Base-by-base conservation (phyloP, 2,888 invertebrate genomes). In the Lycophotia porphyrea region DNA sequence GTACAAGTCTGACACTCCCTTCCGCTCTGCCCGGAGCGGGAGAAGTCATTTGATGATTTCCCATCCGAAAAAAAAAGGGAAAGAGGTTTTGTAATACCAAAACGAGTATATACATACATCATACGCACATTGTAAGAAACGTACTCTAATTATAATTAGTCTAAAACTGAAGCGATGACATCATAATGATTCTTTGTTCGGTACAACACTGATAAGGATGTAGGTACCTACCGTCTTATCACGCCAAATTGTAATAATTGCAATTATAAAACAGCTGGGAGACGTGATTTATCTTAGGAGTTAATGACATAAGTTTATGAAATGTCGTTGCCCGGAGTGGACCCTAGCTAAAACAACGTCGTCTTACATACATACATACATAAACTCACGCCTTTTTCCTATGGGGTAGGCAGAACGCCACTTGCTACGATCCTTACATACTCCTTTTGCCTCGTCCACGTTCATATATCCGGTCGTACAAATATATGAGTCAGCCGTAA, bases 111-210 rank as follows among this genome's bases (percentile, higher is more conserved):
- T 24, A 44, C n/a, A n/a, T 15, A 15, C 13, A n/a, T 9, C 1
- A 44, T 18, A 74, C 24, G 58, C 78, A 78, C 42, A 42, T 58
- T 65, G 76, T 77, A 42, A n/a, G 27, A 31, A 39, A 1, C 78
- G 18, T 0, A 52, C 34, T 52, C 52, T 77, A 77, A 67, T 76
- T 76, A 76, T 78, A 69, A 52, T 44, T 27, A 64, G 24, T 15
- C 52, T 39, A 39, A 52, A 24, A 39, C 9, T 24, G 44, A 36
- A 34, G n/a, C 13, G 5, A 79, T 77, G 77, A 71, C 47, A 47
- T 77, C 71, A 77, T 52, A 78, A n/a, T 5, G 49, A 64, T 79
- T 77, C 79, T 77, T 71, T 79, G 77, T 77, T 55, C 71, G 52
- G 31, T 21, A 24, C 21, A 52, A 1, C 39, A 2, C 11, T 5